Base-by-base conservation (phyloP, 1,140 invertebrate genomes). In the Bombus haemorrhoidalis region DNA sequence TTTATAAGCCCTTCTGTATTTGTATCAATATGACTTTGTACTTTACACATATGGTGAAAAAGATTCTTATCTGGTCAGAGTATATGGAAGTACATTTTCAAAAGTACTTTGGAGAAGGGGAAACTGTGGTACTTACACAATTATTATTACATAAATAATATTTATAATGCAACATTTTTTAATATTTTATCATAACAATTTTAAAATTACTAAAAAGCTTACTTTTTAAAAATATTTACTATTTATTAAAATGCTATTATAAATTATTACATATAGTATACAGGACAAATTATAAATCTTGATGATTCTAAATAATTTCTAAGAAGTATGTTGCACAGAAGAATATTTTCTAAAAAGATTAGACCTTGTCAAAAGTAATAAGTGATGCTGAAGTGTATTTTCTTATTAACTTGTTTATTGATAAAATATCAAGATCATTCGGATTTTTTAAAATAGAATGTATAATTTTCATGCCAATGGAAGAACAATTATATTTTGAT, bases 71-170 rank as follows among this genome's bases (percentile, higher is more conserved):
- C 83, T 47, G 69, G 8, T 81, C 68, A 12, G 2, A 34, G 6
- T 34, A 41, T 72, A 84, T 84, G 39, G 32, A 71, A 71, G 15
- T 62, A 71, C 12, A 69, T 78, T 66, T 88, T 68, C 10, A 37
- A 80, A 78, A 15, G n/a, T 79, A 79, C 3, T 57, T 59, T 66
- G 10, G 28, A 22, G 22, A 66, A 43, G 43, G 64, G 18, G n/a
- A 6, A 22, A 34, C 13, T 32, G 1, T 77, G 28, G 8, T 68
- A 37, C 15, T 77, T 69, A n/a, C 32, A 34, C 39, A 69, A 88
- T 81, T 47, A 57, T 10, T 43, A 47, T 89, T 89, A 89, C 32
- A 80, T 87, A 88, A 47, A 87, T 84, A 62, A 62, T 75, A 57
- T 28, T 37, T 10, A 47, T 22, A 47, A 64, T 3, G 32, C 10